phyloP scores from a whole-genome alignment of 2,888 invertebrate genomes.

The Spisula solida region DNA sequence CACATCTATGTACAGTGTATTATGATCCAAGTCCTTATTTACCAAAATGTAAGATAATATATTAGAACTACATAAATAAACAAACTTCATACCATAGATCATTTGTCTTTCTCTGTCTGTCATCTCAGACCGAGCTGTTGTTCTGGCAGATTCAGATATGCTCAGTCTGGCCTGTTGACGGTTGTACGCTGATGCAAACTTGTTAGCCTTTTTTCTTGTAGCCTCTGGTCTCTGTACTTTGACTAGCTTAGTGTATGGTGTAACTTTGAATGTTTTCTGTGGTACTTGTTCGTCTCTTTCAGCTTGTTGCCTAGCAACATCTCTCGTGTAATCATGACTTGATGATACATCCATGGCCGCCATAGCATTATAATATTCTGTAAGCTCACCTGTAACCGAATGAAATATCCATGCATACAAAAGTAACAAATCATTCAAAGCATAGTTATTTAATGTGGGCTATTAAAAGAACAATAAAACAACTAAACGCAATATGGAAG shows the following conservation, averaged over 20 bases:
- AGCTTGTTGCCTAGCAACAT: slow-evolving; percentile 52
- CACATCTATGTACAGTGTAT: no score
- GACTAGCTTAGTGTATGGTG: slow-evolving; percentile 82
- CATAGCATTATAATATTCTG: slow-evolving; percentile 74
- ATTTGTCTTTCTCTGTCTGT: slow-evolving; percentile 75
- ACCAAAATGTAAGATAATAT: no score
- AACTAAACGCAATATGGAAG: no score
- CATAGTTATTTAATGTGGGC: not conserved
- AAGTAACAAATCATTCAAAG: not conserved
- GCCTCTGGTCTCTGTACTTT: slow-evolving; percentile 84
- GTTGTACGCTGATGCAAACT: slow-evolving; percentile 51
- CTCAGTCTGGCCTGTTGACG: slow-evolving; percentile 48
- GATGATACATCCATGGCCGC: slow-evolving; percentile 68
- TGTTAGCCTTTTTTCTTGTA: slow-evolving; percentile 78
- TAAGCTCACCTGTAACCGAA: slow-evolving; percentile 66
- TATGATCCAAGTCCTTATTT: no score
- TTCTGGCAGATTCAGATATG: slow-evolving; percentile 60
- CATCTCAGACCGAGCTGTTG: slow-evolving; percentile 65
- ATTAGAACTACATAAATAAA: no score
- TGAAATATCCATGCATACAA: not conserved
- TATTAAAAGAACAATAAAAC: no score
- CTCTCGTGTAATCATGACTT: slow-evolving; percentile 62
- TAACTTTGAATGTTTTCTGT: slow-evolving; percentile 76
- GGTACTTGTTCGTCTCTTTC: slow-evolving; percentile 37
- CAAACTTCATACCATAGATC: slow-evolving; percentile 76